These are phyloP conservation scores for Pyxicephalus adspersus DNA, from an alignment of 2,113 vertebrate genomes.

Conservation along the genomic window DNA sequence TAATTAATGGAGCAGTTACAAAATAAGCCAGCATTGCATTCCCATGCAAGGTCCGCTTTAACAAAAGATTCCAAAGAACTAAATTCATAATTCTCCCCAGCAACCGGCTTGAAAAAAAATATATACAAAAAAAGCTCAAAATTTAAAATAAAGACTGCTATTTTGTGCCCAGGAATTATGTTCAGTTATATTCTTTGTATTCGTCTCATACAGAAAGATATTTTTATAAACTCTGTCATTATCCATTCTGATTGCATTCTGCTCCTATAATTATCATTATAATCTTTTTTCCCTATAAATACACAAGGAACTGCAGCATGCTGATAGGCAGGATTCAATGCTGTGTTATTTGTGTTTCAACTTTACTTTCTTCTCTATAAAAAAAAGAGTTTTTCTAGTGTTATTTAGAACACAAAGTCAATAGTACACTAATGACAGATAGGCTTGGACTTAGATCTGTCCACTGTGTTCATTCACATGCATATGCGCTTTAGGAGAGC, in stretches of 20 bases:
- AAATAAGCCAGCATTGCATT: too few relatives aligned
- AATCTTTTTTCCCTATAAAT: not conserved
- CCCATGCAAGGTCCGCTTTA: too few relatives aligned
- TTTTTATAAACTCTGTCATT: slow-evolving; percentile 16
- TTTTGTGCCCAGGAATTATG: not conserved
- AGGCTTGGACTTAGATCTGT: too few relatives aligned
- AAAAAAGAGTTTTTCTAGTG: not conserved
- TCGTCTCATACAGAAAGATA: not conserved
- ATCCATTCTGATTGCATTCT: slow-evolving; percentile 12
- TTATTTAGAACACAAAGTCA: too few relatives aligned
- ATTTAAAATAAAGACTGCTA: not conserved
- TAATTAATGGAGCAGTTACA: too few relatives aligned
- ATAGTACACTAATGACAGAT: too few relatives aligned
- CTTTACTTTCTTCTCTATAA: not conserved
- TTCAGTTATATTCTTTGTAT: not conserved
- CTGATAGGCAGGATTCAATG: too few relatives aligned
- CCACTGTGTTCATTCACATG: too few relatives aligned
- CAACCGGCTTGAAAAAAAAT: too few relatives aligned
- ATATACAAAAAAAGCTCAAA: not conserved
- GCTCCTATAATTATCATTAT: slow-evolving; percentile 27
- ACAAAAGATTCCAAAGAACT: too few relatives aligned
- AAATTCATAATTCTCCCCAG: too few relatives aligned
- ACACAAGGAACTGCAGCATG: not conserved
- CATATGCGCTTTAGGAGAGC: too few relatives aligned
- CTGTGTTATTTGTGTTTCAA: not conserved